Percentiles rank a stretch among this genome's conserved stretches.
Conservation (phyloP, 2,888 invertebrate species). For the Unio pictorum region DNA sequence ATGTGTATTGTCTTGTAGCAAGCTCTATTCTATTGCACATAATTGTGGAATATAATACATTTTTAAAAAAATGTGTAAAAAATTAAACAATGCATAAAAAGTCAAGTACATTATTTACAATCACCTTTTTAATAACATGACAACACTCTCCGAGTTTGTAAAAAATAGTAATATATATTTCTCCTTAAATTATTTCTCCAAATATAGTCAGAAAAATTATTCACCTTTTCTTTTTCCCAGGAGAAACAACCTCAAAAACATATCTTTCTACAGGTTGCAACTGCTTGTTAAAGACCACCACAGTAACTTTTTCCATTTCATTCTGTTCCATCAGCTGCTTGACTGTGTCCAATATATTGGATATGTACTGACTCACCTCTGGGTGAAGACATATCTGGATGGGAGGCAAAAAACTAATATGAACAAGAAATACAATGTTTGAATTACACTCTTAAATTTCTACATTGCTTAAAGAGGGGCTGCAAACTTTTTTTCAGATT, state of each 20-base stretch:
- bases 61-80: too few relatives aligned
- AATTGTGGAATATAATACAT: too few relatives aligned
- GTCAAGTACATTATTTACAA: too few relatives aligned
- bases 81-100: too few relatives aligned
- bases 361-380: conserved; percentile 57
- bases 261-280: conserved; percentile 55
- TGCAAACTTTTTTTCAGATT: too few relatives aligned
- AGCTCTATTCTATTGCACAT: too few relatives aligned
- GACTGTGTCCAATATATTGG: conserved; percentile 47
- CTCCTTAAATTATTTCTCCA: too few relatives aligned
- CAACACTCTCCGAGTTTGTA: too few relatives aligned
- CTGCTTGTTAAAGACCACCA: conserved; percentile 49
- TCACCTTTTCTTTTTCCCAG: neutral
- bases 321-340: conserved; percentile 44
- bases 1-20: too few relatives aligned
- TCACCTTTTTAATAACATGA: too few relatives aligned
- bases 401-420: neutral
- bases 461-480: neutral
- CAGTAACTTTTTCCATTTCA: conserved; percentile 47
- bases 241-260: conserved; percentile 55
- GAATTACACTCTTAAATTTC: neutral
- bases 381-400: conserved; percentile 63
- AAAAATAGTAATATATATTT: too few relatives aligned
- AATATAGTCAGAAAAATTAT: too few relatives aligned
- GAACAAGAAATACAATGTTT: neutral